Percentiles rank a stretch among this genome's conserved stretches.
phyloP scores from a whole-genome alignment of 2,888 invertebrate species.

The Oscheius myriophilus region DNA sequence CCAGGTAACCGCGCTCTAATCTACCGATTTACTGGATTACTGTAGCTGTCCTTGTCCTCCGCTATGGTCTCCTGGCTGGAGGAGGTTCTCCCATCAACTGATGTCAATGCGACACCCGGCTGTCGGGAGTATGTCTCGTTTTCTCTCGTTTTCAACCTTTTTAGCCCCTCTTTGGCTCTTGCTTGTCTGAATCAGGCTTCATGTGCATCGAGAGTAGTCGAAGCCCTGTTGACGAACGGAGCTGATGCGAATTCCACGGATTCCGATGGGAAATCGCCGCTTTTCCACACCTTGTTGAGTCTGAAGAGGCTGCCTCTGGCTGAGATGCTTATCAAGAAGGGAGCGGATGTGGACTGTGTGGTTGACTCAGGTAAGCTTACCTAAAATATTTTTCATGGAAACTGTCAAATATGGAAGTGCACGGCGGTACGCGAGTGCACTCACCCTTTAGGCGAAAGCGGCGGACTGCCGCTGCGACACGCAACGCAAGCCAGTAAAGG shows the following conservation, averaged over 20 bases:
- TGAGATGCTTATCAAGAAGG: slow-evolving; percentile 44
- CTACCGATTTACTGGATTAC: no score
- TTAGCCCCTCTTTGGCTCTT: slow-evolving; percentile 14
- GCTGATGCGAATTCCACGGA: slow-evolving; percentile 84
- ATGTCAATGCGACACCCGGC: slow-evolving; percentile 3
- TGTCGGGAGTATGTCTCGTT: neutral
- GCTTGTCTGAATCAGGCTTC: slow-evolving; percentile 22
- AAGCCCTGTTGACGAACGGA: slow-evolving; percentile 80
- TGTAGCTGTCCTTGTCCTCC: neutral
- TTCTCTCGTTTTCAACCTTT: neutral
- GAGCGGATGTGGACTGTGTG: slow-evolving; percentile 45
- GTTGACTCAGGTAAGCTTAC: neutral
- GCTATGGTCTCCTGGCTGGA: slow-evolving; percentile 2
- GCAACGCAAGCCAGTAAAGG: no score
- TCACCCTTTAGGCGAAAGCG: no score
- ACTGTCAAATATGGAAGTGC: no score
- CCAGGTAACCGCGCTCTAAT: no score
- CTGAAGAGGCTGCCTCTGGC: slow-evolving; percentile 34
- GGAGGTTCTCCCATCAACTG: neutral
- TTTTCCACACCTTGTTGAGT: slow-evolving; percentile 18
- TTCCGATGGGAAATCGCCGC: slow-evolving; percentile 77
- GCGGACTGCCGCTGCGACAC: no score
- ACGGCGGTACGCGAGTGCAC: no score
- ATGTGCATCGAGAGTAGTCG: neutral
- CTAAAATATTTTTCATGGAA: neutral